Base-by-base conservation (phyloP, 2,113 vertebrate species). In the Sisor rabdophorus region DNA sequence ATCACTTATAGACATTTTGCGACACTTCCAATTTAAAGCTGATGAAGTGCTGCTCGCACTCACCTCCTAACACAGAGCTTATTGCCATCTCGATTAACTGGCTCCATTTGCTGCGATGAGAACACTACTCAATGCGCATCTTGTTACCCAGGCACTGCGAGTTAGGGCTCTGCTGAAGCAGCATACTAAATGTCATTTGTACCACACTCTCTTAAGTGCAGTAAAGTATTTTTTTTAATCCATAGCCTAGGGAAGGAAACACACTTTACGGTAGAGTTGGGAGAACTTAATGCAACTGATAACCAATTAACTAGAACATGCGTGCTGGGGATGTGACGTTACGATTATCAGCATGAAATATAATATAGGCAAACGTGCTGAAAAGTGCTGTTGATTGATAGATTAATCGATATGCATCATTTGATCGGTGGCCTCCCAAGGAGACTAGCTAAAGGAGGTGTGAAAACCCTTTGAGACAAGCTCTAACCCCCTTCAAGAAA, bases 391-490 rank as follows among this genome's bases (percentile, higher is more conserved):
- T 30, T 60, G 16, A 28, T 50, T 28, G 15, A n/a, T 70, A 20
- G 50, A 53, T 58, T 19, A 52, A 22, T 75, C 61, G 73, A 20
- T 70, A 32, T 65, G 48, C 22, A 8, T 55, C 11, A 8, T 44
- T 44, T n/a, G 44, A 67, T 71, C 71, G 71, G 70, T 73, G 15
- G 63, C 48, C 59, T 78, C 44, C 60, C 73, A 79, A 28, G 24
- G 69, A 47, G 32, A n/a, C 8, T 44, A 72, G 75, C 60, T 69
- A 82, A 64, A 75, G 13, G 16, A 75, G 75, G 69, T 69, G 64
- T 78, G 63, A 69, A 73, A 76, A 71, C 24, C 48, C 63, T 73
- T 65, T 30, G 69, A 77, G 76, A 83, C 61, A 48, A 53, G 53
- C 26, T 48, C 30, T 17, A 48, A 19, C 63, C 54, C 73, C 40